phyloP scores from a whole-genome alignment of 2,113 vertebrate species.

The Rafetus swinhoei region DNA sequence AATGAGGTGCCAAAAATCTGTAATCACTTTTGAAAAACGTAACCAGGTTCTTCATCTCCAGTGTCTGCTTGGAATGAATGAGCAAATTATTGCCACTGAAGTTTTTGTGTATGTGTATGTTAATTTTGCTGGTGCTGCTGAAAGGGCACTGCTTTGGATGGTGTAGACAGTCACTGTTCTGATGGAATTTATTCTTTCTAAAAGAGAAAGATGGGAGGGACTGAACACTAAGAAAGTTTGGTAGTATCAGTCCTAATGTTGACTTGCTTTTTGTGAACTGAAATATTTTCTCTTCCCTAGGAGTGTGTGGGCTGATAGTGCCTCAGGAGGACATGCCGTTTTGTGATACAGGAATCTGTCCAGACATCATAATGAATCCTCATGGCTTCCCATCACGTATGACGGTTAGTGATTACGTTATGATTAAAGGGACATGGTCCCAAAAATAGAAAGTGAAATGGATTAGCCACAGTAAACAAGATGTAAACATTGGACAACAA shows the following conservation, averaged over 20 bases:
- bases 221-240: conserved; percentile 55
- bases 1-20: neutral
- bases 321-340: conserved; percentile 99
- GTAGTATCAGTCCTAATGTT: conserved; percentile 45
- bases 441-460: neutral
- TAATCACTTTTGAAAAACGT: conserved; percentile 7
- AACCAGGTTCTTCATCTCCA: conserved; percentile 24
- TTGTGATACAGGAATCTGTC: conserved; percentile 96
- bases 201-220: conserved; percentile 48
- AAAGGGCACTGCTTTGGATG: conserved; percentile 8
- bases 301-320: conserved; percentile 97
- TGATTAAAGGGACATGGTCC: neutral
- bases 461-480: neutral
- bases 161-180: conserved; percentile 21
- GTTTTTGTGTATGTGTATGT: conserved; percentile 22
- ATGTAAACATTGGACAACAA: neutral
- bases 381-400: conserved; percentile 98
- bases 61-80: neutral
- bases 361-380: conserved; percentile 99
- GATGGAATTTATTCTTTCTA: conserved; percentile 63
- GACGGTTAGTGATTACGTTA: conserved; percentile 84
- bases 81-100: conserved; percentile 26
- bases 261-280: conserved; percentile 18
- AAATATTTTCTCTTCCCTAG: conserved; percentile 78
- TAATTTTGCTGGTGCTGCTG: conserved; percentile 41